Evolutionary conservation across 2,113 vertebrate genomes (phyloP), one percentile per base, ranked within the genome.

Genomic region (Sphyrna mokarran): DNA sequence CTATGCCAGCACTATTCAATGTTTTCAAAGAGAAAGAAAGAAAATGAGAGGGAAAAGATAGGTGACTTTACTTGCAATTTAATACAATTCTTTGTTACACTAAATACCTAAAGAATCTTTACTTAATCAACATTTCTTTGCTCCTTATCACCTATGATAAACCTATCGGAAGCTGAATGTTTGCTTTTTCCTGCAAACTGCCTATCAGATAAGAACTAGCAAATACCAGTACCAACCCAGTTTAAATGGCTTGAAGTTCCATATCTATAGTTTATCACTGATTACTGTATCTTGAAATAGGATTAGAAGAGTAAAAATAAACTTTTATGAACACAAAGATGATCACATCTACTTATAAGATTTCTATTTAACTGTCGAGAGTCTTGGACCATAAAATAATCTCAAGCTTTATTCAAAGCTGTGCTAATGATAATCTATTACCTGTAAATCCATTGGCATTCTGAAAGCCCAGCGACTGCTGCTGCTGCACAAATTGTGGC

Each of bases 401-500:
- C 54, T 37, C 18, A 20, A 16, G 26, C 14, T 66, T 66, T 66
- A 10, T 63, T 95, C n/a, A 13, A 43, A 54, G 22, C 14, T 94
- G 43, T 54, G 43, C n/a, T 70, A 95, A 95, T 54, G 13, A 72
- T 95, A 14, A 95, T 48, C 37, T 43, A 48, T 96, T 96, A 98
- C 98, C 97, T 96, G 96, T 96, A 96, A 95, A 98, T 94, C 83
- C 95, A 83, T 78, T 97, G 95, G 97, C 97, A 96, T 33, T 97
- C 96, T 69, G 96, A 96, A 90, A 97, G 96, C 3, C 97, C 95
- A 96, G 96, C 18, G 96, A 40, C 96, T 96, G 97, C 90, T 96
- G 96, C 0, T 95, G 96, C 0, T 95, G 1, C 22, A 96, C 95
- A 23, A 43, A 68, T 37, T 95, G 96, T 78, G 33, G 80, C 95